phyloP scores from a whole-genome alignment of 1,140 invertebrate genomes.

The Trichonephila inaurata region DNA sequence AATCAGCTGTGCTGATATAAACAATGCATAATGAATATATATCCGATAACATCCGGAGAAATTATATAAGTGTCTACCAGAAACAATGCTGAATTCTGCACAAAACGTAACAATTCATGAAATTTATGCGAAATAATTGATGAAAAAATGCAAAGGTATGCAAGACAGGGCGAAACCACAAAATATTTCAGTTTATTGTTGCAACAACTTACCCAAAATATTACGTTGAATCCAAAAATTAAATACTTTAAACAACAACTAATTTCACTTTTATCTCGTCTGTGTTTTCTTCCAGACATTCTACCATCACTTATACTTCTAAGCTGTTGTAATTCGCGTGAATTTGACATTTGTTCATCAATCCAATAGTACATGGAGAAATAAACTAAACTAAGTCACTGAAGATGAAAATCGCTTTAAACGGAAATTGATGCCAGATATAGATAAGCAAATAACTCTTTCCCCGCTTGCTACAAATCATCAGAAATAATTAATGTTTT shows the following conservation, averaged over 20 bases:
- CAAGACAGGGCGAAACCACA: background rate
- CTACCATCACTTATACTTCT: slow-evolving; percentile 71
- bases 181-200: slow-evolving; percentile 8
- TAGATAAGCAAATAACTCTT: background rate
- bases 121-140: background rate
- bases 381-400: slow-evolving; percentile 55
- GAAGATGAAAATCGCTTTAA: slow-evolving; percentile 20
- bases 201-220: slow-evolving; percentile 93
- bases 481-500: background rate
- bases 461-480: background rate
- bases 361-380: slow-evolving; percentile 62
- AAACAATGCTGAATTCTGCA: background rate
- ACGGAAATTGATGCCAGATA: background rate
- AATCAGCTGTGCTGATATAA: too few species aligned
- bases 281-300: slow-evolving; percentile 84
- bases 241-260: slow-evolving; percentile 98
- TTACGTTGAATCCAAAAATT: slow-evolving; percentile 97
- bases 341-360: slow-evolving; percentile 75
- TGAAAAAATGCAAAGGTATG: background rate
- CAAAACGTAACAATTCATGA: background rate
- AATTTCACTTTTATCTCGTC: slow-evolving; percentile 94
- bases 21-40: background rate
- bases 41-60: background rate
- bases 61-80: background rate
- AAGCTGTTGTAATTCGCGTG: slow-evolving; percentile 71